phyloP scores from a whole-genome alignment of 37 sponge, comb jelly and placozoan genomes.

The Halichondria panicea region DNA sequence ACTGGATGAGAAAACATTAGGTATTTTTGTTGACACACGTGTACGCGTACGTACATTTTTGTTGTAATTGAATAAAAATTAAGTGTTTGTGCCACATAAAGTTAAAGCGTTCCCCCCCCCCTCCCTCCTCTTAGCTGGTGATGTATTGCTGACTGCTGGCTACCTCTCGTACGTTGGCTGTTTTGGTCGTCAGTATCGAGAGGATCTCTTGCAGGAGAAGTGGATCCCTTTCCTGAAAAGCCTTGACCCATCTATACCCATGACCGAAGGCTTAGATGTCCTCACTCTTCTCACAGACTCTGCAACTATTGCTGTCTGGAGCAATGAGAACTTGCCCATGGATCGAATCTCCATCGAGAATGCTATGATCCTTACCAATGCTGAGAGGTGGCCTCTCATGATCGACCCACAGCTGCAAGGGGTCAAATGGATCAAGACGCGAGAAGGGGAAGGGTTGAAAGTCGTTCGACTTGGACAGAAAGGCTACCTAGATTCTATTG shows the following conservation, averaged over 20 bases:
- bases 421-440: conserved; percentile 98
- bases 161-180: conserved; percentile 98
- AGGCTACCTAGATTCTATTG: conserved; percentile 96
- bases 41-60: not conserved
- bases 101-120: not conserved
- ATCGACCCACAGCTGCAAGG: conserved; percentile 99
- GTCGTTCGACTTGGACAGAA: conserved; percentile 90
- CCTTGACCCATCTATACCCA: conserved; percentile 84
- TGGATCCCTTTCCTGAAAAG: conserved; percentile 83
- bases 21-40: not conserved
- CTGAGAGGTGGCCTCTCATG: conserved; percentile 98
- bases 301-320: conserved; percentile 93
- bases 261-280: conserved; percentile 89
- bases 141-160: conserved; percentile 88
- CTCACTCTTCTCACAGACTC: conserved; percentile 88
- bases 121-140: conserved; percentile 69
- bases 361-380: conserved; percentile 95
- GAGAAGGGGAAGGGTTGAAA: conserved; percentile 85
- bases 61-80: not conserved
- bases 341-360: conserved; percentile 99
- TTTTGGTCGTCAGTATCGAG: conserved; percentile 83
- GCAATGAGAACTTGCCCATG: conserved; percentile 93
- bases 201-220: conserved; percentile 63
- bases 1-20: conserved; percentile 78
- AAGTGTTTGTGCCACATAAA: not conserved